phyloP scores from a whole-genome alignment of 2,797 vertebrate genomes.

The Artibeus lituratus region DNA sequence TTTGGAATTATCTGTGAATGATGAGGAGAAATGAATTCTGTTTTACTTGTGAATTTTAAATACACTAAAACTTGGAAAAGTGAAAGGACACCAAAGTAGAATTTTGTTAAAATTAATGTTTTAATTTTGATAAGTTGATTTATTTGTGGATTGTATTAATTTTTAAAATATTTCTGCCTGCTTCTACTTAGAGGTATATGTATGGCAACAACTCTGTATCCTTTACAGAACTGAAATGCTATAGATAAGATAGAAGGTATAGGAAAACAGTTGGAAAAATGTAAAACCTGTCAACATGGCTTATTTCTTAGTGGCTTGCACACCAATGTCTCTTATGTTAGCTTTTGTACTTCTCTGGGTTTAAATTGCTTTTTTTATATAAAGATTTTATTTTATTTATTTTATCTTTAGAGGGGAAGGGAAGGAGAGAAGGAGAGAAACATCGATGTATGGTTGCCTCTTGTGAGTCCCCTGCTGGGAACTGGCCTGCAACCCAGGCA shows the following conservation, averaged over 20 bases:
- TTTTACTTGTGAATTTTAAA: constrained; percentile 10
- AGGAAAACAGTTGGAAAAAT: not conserved
- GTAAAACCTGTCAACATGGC: not conserved
- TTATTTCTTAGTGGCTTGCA: not conserved
- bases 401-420: too few relatives aligned
- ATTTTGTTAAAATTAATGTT: constrained; percentile 15
- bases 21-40: not conserved
- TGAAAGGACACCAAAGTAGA: not conserved
- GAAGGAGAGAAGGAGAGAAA: too few relatives aligned
- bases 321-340: not conserved
- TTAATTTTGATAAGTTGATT: not conserved
- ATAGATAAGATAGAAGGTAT: not conserved
- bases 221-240: not conserved
- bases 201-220: not conserved
- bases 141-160: not conserved
- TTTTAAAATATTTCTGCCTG: not conserved
- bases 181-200: constrained; percentile 21
- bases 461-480: too few relatives aligned
- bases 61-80: not conserved
- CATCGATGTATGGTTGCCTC: too few relatives aligned
- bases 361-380: too few relatives aligned
- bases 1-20: constrained; percentile 30
- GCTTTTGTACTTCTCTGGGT: not conserved
- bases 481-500: too few relatives aligned
- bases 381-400: too few relatives aligned